phyloP scores from a whole-genome alignment of 2,113 vertebrate species.

The Lophochroa leadbeateri region DNA sequence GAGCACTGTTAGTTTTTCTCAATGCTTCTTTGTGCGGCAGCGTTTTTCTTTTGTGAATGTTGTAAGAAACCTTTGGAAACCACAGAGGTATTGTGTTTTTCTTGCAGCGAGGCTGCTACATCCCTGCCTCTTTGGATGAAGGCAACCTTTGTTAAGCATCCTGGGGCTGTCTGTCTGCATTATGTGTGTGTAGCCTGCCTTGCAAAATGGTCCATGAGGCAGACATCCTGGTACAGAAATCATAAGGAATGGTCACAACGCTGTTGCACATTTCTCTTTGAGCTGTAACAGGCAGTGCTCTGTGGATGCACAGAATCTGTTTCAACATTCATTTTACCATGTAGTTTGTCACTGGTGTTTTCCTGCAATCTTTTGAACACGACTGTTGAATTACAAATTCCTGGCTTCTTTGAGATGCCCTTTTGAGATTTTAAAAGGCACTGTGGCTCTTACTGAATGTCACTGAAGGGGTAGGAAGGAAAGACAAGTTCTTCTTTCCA shows the following conservation, averaged over 20 bases:
- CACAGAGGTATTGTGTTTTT: background rate
- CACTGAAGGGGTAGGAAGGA: background rate
- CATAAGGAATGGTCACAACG: background rate
- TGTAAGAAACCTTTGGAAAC: background rate
- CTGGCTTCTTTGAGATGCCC: background rate
- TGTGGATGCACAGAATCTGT: background rate
- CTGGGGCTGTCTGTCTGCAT: background rate
- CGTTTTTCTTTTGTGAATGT: background rate
- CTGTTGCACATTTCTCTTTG: rapidly evolving
- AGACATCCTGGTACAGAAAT: background rate
- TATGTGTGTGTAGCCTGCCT: rapidly evolving
- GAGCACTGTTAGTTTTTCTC: constrained; percentile 12
- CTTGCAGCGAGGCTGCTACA: background rate
- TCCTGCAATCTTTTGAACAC: background rate
- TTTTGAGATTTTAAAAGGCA: background rate
- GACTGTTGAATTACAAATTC: background rate
- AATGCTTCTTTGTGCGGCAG: constrained; percentile 35
- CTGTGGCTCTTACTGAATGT: background rate
- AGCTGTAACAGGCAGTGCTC: background rate
- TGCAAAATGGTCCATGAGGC: background rate
- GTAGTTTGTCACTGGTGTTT: background rate
- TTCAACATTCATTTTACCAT: background rate
- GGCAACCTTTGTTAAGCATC: background rate
- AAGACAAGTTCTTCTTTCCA: background rate
- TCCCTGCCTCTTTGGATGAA: background rate